Conservation (phyloP, 2,888 invertebrate species). For the Lycia hirtaria region DNA sequence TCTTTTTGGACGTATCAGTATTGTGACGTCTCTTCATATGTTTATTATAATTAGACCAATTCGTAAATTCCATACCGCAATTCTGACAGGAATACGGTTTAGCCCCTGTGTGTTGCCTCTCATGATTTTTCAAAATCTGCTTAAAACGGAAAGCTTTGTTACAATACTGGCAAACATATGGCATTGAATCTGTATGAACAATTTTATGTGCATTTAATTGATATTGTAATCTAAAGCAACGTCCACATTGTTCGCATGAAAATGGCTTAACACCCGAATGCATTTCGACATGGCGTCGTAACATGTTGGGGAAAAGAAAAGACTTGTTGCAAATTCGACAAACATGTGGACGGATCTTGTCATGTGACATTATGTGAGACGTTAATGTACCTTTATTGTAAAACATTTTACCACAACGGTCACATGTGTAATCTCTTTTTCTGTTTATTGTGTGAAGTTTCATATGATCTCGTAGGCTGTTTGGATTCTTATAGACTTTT, state of each 20-base stretch:
- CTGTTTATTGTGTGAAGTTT: conserved; percentile 79
- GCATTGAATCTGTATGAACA: conserved; percentile 92
- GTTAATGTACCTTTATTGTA: conserved; percentile 76
- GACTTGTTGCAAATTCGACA: conserved; percentile 77
- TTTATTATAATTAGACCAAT: conserved; percentile 94
- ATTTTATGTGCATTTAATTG: conserved; percentile 90
- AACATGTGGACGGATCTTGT: conserved; percentile 69
- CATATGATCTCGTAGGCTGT: conserved; percentile 44
- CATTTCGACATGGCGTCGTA: conserved; percentile 75
- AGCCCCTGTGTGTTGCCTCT: conserved; percentile 89
- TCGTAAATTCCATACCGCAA: conserved; percentile 90
- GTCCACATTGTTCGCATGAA: conserved; percentile 75
- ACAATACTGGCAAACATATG: conserved; percentile 90
- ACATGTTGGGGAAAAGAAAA: conserved; percentile 75
- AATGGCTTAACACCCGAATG: conserved; percentile 75
- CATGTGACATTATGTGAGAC: conserved; percentile 76
- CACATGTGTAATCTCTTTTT: conserved; percentile 74
- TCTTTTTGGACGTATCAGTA: conserved; percentile 76
- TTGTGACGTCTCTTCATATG: conserved; percentile 92
- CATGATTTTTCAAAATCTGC: conserved; percentile 90
- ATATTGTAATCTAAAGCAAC: conserved; percentile 87
- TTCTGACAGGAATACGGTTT: conserved; percentile 90
- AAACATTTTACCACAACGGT: conserved; percentile 77
- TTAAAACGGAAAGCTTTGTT: conserved; percentile 91
- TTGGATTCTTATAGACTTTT: conserved; percentile 71